A percentile compares a stretch with the other conserved stretches of the same genome.
Conservation (phyloP, 2,113 vertebrate species). For the Chamaetylas fuelleborni region DNA sequence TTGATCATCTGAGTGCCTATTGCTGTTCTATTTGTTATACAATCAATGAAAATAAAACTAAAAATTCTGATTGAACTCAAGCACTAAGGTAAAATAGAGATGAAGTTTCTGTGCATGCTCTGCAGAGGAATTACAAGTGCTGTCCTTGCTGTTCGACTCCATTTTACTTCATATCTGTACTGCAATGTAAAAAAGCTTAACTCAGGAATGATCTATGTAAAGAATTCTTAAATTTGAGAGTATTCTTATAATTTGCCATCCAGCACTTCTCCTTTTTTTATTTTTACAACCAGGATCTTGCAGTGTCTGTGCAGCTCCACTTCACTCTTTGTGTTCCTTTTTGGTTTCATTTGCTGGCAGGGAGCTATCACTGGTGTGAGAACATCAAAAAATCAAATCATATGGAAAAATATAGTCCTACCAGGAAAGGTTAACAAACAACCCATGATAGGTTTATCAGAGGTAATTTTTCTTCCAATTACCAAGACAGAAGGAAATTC, state of each 20-base stretch:
- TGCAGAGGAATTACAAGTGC: not conserved
- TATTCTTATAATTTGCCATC: not conserved
- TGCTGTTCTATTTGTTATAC: not conserved
- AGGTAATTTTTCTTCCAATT: not conserved
- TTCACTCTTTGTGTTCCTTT: not conserved
- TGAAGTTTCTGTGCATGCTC: not conserved
- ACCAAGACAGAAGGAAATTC: not conserved
- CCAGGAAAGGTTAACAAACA: not conserved
- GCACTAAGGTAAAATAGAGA: not conserved
- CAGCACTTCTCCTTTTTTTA: not conserved
- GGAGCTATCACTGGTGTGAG: not conserved
- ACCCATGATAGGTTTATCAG: not conserved
- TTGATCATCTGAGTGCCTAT: not conserved
- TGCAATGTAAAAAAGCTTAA: not conserved
- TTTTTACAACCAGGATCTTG: not conserved
- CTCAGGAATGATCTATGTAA: fast-evolving
- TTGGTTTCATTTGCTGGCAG: not conserved
- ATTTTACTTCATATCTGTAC: not conserved
- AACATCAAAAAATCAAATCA: not conserved
- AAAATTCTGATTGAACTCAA: not conserved
- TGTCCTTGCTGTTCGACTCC: not conserved
- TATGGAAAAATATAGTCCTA: not conserved
- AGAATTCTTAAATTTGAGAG: not conserved
- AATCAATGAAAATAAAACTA: not conserved
- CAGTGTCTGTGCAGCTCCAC: not conserved